Percentiles rank a stretch among this genome's conserved stretches.
Evolutionary conservation across 2,888 invertebrate species (phyloP).

Genomic region (Drosophila rellima): DNA sequence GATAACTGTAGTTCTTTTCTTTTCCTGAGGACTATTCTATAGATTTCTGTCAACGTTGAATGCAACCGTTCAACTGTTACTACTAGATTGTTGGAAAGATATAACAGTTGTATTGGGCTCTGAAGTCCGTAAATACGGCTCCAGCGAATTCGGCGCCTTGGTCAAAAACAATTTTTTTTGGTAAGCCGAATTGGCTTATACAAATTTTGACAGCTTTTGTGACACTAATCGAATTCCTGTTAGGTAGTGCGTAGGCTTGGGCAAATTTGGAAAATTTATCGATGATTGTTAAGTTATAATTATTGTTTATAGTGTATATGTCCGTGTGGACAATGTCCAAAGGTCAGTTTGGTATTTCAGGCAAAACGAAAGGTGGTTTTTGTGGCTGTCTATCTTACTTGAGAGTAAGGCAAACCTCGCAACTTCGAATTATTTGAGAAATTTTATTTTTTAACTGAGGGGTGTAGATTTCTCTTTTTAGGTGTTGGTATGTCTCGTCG

Average conservation of each 20-base stretch:
- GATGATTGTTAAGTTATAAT: slow-evolving; percentile 34
- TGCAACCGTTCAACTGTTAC: slow-evolving; percentile 1
- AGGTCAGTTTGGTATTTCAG: slow-evolving; percentile 37
- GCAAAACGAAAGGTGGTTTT: slow-evolving; percentile 18
- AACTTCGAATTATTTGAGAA: slow-evolving; percentile 2
- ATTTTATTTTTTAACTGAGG: neutral
- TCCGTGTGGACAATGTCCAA: slow-evolving; percentile 25
- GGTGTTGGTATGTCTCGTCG: neutral
- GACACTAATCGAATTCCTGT: neutral
- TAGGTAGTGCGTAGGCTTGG: slow-evolving; percentile 6
- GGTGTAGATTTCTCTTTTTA: neutral
- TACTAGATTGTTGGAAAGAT: slow-evolving; percentile 6
- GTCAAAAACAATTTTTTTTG: slow-evolving; percentile 5
- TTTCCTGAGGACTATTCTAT: neutral
- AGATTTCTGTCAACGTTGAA: neutral
- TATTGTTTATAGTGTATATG: slow-evolving; percentile 33
- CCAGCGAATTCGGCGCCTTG: slow-evolving; percentile 16
- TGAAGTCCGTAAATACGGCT: slow-evolving; percentile 34
- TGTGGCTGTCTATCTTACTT: slow-evolving; percentile 41
- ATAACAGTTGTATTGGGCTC: slow-evolving; percentile 16
- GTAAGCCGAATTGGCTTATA: slow-evolving; percentile 25
- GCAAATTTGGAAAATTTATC: slow-evolving; percentile 49
- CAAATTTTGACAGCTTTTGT: slow-evolving; percentile 17
- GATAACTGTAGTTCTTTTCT: neutral
- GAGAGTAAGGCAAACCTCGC: slow-evolving; percentile 23